These are phyloP conservation scores for Aphidius gifuensis DNA, from an alignment of 1,140 invertebrate species.

Conservation along the genomic window DNA sequence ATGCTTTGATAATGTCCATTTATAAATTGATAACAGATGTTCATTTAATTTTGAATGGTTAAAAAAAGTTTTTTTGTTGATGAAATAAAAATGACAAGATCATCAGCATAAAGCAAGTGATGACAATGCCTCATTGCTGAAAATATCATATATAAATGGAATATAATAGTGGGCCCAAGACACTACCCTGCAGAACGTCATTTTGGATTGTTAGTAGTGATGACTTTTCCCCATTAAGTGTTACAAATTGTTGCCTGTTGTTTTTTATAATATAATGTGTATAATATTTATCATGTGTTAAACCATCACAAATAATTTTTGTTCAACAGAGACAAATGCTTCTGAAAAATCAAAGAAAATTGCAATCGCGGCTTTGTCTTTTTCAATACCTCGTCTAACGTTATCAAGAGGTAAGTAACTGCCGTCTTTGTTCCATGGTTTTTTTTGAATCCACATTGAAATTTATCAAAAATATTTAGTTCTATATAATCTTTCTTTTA, in stretches of 20 bases:
- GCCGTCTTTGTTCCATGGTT: conserved; percentile 2
- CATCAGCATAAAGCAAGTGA: too few relatives aligned
- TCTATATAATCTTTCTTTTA: not conserved
- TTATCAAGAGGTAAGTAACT: not conserved
- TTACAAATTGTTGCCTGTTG: not conserved
- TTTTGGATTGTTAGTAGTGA: not conserved
- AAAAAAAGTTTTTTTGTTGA: too few relatives aligned
- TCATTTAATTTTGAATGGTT: too few relatives aligned
- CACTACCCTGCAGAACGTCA: not conserved
- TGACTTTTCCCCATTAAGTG: not conserved
- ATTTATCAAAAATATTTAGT: not conserved
- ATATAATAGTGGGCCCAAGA: conserved; percentile 10
- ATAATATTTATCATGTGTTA: not conserved
- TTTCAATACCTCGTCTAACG: not conserved
- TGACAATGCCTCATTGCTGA: too few relatives aligned
- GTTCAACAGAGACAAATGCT: conserved; percentile 12
- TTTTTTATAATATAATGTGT: not conserved
- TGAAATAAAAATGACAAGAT: too few relatives aligned
- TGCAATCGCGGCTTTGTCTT: not conserved
- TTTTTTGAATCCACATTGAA: conserved; percentile 9
- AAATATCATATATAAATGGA: conserved; percentile 4
- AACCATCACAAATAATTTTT: not conserved
- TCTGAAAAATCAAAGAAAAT: conserved; percentile 16
- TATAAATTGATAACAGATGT: too few relatives aligned
- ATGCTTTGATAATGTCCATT: too few relatives aligned